Evolutionary conservation across 2,113 vertebrate species (phyloP).

Genomic region (Cyprinus carpio): DNA sequence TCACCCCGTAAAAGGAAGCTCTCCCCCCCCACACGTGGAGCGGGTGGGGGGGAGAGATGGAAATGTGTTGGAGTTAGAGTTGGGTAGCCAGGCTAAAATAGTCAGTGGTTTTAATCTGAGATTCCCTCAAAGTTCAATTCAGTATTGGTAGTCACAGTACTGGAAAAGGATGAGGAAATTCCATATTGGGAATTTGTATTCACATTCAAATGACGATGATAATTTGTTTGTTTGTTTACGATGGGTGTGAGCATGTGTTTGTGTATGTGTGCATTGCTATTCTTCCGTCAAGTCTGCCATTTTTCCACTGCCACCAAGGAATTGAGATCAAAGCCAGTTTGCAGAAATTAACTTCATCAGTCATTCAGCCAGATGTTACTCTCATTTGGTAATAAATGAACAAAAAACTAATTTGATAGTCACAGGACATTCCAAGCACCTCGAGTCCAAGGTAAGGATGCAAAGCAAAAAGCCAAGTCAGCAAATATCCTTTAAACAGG

Average conservation of each 20-base stretch:
- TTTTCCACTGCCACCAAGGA: constrained; percentile 7
- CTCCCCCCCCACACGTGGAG: constrained; percentile 47
- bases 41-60: constrained; percentile 56
- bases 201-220: neutral
- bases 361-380: neutral
- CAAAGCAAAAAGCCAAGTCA: constrained; percentile 7
- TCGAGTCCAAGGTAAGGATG: constrained; percentile 28
- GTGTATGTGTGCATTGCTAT: neutral
- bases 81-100: neutral
- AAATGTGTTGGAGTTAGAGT: constrained; percentile 16
- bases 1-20: constrained; percentile 39
- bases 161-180: neutral
- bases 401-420: neutral
- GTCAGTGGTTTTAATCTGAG: constrained; percentile 9
- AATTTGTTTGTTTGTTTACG: neutral
- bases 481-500: constrained; percentile 32
- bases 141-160: constrained; percentile 30
- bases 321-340: neutral
- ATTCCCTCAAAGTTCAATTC: neutral
- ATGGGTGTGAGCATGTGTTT: neutral
- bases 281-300: constrained; percentile 11
- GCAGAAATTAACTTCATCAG: constrained; percentile 27
- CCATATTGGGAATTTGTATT: constrained; percentile 16
- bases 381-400: neutral
- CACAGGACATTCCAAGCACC: constrained; percentile 6